These are phyloP conservation scores for Venusia cambrica DNA, from an alignment of 2,888 invertebrate species.

Conservation along the genomic window DNA sequence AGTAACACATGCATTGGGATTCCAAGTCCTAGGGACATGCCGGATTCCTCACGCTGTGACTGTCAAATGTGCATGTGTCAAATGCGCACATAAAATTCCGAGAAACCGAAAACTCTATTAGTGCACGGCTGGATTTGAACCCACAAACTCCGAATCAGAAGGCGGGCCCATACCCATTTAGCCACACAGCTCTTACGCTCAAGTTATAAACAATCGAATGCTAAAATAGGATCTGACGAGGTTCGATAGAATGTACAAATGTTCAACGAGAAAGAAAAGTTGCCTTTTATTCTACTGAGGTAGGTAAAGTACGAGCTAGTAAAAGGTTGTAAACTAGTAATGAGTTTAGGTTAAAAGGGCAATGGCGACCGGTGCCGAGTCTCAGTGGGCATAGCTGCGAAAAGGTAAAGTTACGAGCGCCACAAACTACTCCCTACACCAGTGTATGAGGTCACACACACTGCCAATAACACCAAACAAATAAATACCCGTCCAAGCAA, in stretches of 20 bases:
- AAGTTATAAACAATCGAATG: conserved; percentile 10
- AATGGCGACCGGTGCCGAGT: conserved; percentile 47
- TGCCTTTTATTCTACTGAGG: conserved; percentile 31
- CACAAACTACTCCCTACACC: conserved; percentile 50
- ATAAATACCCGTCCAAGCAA: conserved; percentile 39
- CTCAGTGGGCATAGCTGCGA: conserved; percentile 54
- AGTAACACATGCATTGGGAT: too few relatives aligned
- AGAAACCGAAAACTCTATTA: too few relatives aligned
- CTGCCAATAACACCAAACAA: conserved; percentile 41
- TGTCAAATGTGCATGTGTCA: too few relatives aligned
- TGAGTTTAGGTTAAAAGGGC: conserved; percentile 54
- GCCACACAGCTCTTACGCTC: too few relatives aligned
- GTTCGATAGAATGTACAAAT: too few relatives aligned
- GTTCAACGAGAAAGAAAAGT: conserved; percentile 20
- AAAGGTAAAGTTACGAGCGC: conserved; percentile 58
- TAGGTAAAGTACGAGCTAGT: conserved; percentile 55
- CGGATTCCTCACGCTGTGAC: too few relatives aligned
- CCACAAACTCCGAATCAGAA: too few relatives aligned
- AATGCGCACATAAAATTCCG: too few relatives aligned
- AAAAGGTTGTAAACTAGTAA: conserved; percentile 58
- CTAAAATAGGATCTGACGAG: conserved; percentile 11
- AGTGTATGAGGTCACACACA: conserved; percentile 47
- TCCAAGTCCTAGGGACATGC: too few relatives aligned
- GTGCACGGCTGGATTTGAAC: too few relatives aligned
- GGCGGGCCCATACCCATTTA: too few relatives aligned